Percentiles rank a stretch among this genome's conserved stretches.
Conservation (phyloP, 2,888 invertebrate species). For the Dioctria rufipes region DNA sequence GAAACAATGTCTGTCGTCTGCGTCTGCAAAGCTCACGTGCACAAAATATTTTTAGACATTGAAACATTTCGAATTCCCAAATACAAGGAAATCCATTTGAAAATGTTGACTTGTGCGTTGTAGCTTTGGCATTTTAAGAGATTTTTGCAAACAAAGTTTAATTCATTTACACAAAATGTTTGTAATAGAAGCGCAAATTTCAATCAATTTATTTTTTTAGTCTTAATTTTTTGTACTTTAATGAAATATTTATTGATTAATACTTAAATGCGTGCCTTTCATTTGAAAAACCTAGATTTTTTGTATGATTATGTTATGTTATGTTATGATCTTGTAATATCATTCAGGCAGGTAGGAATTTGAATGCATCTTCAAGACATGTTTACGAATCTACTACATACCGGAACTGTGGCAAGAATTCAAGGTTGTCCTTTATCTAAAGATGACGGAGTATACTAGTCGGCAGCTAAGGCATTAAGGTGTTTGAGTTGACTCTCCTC, state of each 20-base stretch:
- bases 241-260: slow-evolving; percentile 41
- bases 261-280: not conserved
- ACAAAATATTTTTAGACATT: slow-evolving; percentile 4
- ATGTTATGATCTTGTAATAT: too few relatives aligned
- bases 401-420: too few relatives aligned
- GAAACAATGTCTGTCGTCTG: not conserved
- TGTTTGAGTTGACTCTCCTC: too few relatives aligned
- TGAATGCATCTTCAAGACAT: too few relatives aligned
- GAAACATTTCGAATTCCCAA: not conserved
- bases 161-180: slow-evolving; percentile 24
- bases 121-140: not conserved
- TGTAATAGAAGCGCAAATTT: slow-evolving; percentile 36
- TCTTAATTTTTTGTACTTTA: slow-evolving; percentile 34
- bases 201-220: slow-evolving; percentile 22
- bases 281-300: too few relatives aligned
- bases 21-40: not conserved
- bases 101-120: not conserved
- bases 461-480: too few relatives aligned
- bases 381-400: too few relatives aligned
- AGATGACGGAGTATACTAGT: too few relatives aligned
- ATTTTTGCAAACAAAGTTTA: not conserved
- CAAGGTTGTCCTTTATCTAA: too few relatives aligned
- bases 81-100: too few relatives aligned
- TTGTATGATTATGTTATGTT: too few relatives aligned
- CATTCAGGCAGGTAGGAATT: too few relatives aligned